Evolutionary conservation across 1,140 invertebrate species (phyloP), one percentile per base, ranked within the genome.

Genomic region (Drosophila rhopaloa): DNA sequence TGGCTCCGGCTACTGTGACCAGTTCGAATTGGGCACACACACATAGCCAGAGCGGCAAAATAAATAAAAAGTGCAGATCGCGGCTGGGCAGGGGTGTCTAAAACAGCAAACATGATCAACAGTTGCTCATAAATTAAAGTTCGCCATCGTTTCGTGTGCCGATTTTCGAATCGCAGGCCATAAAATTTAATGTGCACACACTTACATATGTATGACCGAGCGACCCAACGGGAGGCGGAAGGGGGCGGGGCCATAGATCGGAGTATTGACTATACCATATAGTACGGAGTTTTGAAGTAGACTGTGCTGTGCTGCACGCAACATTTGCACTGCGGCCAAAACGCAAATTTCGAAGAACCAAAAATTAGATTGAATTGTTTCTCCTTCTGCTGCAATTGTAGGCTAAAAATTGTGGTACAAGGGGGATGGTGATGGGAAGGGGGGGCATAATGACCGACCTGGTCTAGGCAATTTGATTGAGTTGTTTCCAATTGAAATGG

Each of bases 311-410:
- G 68, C 53, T 54, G 58, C 80, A 84, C 63, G 76, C 80, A 83
- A 83, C 80, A 76, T 66, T 76, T 71, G 60, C 81, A 68, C 47
- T 80, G 48, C 59, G 51, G 61, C 61, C 44, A 81, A 72, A 82
- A 86, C 78, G 81, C 78, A 86, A 88, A 83, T 86, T 71, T 86
- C 83, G 75, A 50, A 62, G 79, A 86, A 86, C 79, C 66, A 80
- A 80, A 78, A 84, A 89, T 89, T 89, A 78, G 84, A 89, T 89
- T 89, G 84, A 89, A 89, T 89, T 88, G 84, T 88, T 68, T 68
- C 65, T 89, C 61, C 48, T 47, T 47, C 43, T 58, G 75, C 40
- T 37, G 65, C 65, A 70, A 70, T 68, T 70, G 41, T 40, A 38
- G 62, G 41, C 62, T 14, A 63, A 67, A 79, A 70, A 66, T 56